Conservation (phyloP, 2,888 invertebrate species). For the Drosophila ochracea region DNA sequence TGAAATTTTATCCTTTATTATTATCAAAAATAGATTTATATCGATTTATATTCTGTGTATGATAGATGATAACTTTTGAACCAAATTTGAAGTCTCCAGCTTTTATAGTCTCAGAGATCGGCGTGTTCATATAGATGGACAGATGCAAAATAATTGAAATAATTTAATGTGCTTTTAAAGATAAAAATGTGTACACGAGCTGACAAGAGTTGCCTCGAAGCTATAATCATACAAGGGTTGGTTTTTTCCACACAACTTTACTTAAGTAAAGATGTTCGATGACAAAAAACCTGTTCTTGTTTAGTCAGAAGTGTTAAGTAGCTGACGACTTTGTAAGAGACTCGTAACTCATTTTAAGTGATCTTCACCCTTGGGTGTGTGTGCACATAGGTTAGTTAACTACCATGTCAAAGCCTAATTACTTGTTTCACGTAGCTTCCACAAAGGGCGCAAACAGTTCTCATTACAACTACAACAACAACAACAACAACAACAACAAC, state of each 20-base stretch:
- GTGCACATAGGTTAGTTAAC: conserved; percentile 14
- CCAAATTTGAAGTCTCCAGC: neutral
- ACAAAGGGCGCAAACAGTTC: conserved; percentile 14
- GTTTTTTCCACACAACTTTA: neutral
- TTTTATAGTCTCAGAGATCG: neutral
- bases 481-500: conserved; percentile 6
- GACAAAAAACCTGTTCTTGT: neutral
- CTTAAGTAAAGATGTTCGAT: neutral
- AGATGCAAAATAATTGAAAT: neutral
- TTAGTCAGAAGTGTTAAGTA: neutral
- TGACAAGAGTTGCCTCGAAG: neutral
- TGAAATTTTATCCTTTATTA: neutral
- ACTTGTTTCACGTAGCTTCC: conserved; percentile 37
- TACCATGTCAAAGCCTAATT: conserved; percentile 43
- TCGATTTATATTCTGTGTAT: neutral
- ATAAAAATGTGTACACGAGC: neutral
- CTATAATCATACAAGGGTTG: neutral
- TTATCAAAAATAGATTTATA: neutral
- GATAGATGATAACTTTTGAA: neutral
- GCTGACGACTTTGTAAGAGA: neutral
- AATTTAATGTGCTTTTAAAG: neutral
- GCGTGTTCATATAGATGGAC: neutral
- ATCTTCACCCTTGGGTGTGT: conserved; percentile 2
- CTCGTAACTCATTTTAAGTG: neutral
- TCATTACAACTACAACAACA: conserved; percentile 28